Base-by-base conservation (phyloP, 2,888 invertebrate genomes). In the Spodoptera exigua region DNA sequence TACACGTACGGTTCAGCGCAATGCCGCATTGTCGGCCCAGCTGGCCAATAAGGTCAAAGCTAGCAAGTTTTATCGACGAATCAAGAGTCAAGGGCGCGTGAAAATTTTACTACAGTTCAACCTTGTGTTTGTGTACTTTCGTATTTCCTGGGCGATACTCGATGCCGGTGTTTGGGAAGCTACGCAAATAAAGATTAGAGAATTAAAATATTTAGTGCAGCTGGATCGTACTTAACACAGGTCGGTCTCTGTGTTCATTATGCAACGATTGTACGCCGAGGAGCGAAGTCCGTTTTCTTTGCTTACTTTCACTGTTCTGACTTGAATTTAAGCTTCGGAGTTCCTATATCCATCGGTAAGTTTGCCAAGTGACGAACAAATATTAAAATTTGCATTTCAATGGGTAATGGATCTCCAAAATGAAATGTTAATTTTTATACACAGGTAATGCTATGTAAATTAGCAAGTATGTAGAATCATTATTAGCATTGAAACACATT, bases 31-130 rank as follows among this genome's bases (percentile, higher is more conserved):
- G 69, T 74, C 55, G 74, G 57, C 48, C 43, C 36, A 39, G 51
- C 17, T 66, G 61, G 48, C 75, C 75, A 76, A 76, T 76, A 40
- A 56, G 74, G 71, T 63, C 53, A 43, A 44, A 70, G 70, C 76
- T 34, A 43, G 61, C 39, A 56, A 54, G 57, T 74, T 57, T 70
- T 76, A 76, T 76, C 76, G 76, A 76, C 76, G 69, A 76, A 76
- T 76, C 74, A 76, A 63, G 63, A 53, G 71, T 76, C 76, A 76
- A 76, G 76, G 76, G 63, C 76, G 44, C 67, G 32, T 55, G 62
- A 65, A 70, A 71, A 71, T 74, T 74, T 69, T 47, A 64, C 47
- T 46, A 69, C 48, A 27, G 21, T 55, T 64, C 35, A 52, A 58
- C 52, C 18, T 51, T 21, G 7, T 62, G 51, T 45, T 46, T 18